A percentile compares a stretch with the other conserved stretches of the same genome.
These are phyloP conservation scores for Allophyes oxyacanthae DNA, from an alignment of 2,888 invertebrate genomes.

Conservation along the genomic window DNA sequence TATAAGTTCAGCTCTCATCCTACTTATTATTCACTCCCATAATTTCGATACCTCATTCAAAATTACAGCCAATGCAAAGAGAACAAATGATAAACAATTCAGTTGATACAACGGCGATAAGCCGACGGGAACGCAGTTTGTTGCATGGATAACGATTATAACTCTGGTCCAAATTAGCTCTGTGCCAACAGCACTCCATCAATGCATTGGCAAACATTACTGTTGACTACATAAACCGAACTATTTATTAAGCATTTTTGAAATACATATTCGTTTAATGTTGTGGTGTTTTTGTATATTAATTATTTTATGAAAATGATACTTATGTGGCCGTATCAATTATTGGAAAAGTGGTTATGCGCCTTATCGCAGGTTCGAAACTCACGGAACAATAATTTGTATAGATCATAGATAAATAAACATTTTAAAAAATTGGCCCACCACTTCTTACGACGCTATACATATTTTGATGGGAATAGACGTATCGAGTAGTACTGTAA, in stretches of 20 bases:
- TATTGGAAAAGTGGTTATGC: not conserved
- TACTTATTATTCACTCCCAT: too few species aligned
- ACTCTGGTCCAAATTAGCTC: conserved; percentile 55
- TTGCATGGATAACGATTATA: conserved; percentile 57
- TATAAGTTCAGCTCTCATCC: too few species aligned
- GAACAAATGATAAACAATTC: conserved; percentile 53
- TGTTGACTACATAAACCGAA: conserved; percentile 53
- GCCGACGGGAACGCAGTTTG: conserved; percentile 47
- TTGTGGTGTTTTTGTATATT: conserved; percentile 27
- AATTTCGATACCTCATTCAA: conserved; percentile 21
- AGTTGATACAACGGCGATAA: conserved; percentile 57
- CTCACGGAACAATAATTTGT: too few species aligned
- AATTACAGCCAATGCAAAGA: conserved; percentile 33
- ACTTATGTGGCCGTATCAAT: not conserved
- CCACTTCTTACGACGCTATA: too few species aligned
- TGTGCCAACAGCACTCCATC: conserved; percentile 58
- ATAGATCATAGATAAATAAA: too few species aligned
- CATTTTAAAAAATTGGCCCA: too few species aligned
- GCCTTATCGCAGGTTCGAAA: too few species aligned
- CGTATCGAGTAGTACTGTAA: too few species aligned
- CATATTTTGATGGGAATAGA: too few species aligned
- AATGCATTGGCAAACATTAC: conserved; percentile 57
- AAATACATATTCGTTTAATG: conserved; percentile 33
- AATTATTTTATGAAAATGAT: conserved; percentile 10
- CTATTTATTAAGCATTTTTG: conserved; percentile 54